Evolutionary conservation across 2,113 vertebrate genomes (phyloP).

Genomic region (Thalassoma bifasciatum): DNA sequence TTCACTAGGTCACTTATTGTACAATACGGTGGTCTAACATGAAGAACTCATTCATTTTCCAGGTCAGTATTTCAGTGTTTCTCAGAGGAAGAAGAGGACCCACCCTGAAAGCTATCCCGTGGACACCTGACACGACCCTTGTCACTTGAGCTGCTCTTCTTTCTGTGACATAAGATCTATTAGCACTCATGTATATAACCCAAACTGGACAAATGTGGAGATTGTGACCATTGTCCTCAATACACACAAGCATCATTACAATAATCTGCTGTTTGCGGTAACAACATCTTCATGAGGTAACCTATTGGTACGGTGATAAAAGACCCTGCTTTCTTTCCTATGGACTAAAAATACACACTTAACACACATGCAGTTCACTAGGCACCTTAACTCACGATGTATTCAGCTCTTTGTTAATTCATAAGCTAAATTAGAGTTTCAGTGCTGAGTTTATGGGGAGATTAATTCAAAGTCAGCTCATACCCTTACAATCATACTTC

Average conservation of each 20-base stretch:
- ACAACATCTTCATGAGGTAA: neutral
- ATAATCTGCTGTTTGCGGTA: neutral
- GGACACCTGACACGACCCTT: constrained; percentile 62
- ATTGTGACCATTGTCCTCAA: neutral
- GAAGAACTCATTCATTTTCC: constrained; percentile 49
- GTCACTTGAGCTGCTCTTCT: constrained; percentile 60
- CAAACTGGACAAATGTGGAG: neutral
- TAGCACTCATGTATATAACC: constrained; percentile 4
- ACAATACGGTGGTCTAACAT: constrained; percentile 24
- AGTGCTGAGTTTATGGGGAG: too few species aligned
- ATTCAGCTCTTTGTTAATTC: too few species aligned
- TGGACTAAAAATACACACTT: neutral
- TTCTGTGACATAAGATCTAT: constrained; percentile 64
- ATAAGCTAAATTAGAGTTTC: too few species aligned
- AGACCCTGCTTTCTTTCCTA: neutral
- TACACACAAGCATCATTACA: neutral
- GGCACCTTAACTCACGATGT: neutral
- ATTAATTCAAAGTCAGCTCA: neutral
- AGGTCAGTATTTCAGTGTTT: constrained; percentile 65
- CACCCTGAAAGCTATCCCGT: constrained; percentile 66
- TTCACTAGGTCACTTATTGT: constrained; percentile 37
- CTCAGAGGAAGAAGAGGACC: constrained; percentile 66
- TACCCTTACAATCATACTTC: neutral
- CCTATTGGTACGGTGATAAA: neutral
- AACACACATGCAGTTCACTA: neutral